These are phyloP conservation scores for Shargacucullia verbasci DNA, from an alignment of 2,888 invertebrate genomes.

Conservation along the genomic window DNA sequence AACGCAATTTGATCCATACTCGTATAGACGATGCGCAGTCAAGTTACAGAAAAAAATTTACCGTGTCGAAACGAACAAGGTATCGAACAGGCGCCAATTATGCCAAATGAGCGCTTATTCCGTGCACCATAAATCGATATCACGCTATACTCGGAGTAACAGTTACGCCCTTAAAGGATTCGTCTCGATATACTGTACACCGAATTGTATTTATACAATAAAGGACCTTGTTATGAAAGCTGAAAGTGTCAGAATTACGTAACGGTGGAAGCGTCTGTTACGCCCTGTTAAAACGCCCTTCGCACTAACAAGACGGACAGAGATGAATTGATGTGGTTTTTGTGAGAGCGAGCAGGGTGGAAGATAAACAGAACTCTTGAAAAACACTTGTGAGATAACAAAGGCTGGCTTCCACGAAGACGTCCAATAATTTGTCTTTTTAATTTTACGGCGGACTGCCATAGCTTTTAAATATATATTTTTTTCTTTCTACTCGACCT, in stretches of 20 bases:
- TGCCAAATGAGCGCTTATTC: constrained; percentile 86
- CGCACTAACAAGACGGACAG: constrained; percentile 84
- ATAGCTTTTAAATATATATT: constrained; percentile 85
- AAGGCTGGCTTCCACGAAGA: constrained; percentile 88
- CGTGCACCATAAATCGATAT: constrained; percentile 85
- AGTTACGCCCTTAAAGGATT: constrained; percentile 85
- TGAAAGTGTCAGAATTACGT: constrained; percentile 87
- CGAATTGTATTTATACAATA: constrained; percentile 79
- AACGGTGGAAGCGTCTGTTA: constrained; percentile 85
- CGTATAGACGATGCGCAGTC: constrained; percentile 61
- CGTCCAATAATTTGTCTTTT: constrained; percentile 89
- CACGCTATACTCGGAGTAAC: constrained; percentile 75
- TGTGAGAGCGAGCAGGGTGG: constrained; percentile 72
- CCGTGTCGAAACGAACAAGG: constrained; percentile 80
- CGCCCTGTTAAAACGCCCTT: constrained; percentile 85
- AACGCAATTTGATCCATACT: constrained; percentile 69
- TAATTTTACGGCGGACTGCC: constrained; percentile 88
- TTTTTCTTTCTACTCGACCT: constrained; percentile 79
- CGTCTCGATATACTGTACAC: constrained; percentile 73
- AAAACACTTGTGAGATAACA: constrained; percentile 89
- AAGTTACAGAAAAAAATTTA: constrained; percentile 68
- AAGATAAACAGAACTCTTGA: constrained; percentile 86
- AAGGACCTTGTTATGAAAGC: constrained; percentile 86
- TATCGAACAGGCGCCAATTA: constrained; percentile 83
- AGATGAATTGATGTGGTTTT: constrained; percentile 74